Percentiles rank a stretch among this genome's conserved stretches.
These are phyloP conservation scores for Typhlomys cinereus DNA, from an alignment of 2,113 vertebrate genomes.

Conservation along the genomic window DNA sequence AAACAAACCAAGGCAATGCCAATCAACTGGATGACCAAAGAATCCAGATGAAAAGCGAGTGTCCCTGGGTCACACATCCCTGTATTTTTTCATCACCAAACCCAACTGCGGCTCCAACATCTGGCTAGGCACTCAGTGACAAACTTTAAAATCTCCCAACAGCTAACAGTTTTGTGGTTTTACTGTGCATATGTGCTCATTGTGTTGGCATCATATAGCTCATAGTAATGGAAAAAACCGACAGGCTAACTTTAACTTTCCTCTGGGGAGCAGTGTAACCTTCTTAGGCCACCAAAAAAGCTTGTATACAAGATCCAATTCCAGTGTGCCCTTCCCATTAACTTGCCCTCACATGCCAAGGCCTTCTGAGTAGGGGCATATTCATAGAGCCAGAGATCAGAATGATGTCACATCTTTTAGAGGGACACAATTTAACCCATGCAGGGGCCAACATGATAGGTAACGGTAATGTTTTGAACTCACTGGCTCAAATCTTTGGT, in stretches of 20 bases:
- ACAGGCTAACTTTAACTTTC: conserved; percentile 55
- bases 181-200: not conserved
- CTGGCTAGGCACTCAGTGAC: not conserved
- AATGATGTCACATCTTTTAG: not conserved
- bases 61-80: not conserved
- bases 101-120: not conserved
- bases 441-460: conserved; percentile 28
- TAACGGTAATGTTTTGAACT: not conserved
- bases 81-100: not conserved
- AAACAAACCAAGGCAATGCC: not conserved
- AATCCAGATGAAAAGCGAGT: not conserved
- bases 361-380: not conserved
- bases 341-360: not conserved
- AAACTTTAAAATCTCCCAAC: conserved; percentile 1
- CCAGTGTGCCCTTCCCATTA: not conserved
- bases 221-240: conserved; percentile 25
- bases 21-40: not conserved
- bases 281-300: not conserved
- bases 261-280: not conserved
- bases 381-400: not conserved
- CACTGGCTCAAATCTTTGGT: not conserved
- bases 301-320: not conserved
- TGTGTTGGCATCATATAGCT: not conserved
- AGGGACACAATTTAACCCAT: not conserved
- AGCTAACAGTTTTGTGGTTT: not conserved